Base-by-base conservation (phyloP, 2,888 invertebrate species). In the Aplocera efformata region DNA sequence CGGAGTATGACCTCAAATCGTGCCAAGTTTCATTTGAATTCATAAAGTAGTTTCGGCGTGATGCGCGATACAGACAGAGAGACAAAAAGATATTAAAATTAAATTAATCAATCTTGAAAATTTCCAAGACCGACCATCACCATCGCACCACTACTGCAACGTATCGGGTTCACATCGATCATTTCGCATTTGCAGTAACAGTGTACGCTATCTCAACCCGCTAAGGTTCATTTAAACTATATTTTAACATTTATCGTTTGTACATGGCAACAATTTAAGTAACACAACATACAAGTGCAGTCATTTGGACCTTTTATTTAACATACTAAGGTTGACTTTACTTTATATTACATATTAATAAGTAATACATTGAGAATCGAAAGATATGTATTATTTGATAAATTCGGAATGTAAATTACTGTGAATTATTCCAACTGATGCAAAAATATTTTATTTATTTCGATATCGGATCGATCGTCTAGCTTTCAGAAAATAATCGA, bases 191-290 rank as follows among this genome's bases (percentile, higher is more conserved):
- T 48, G 50, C 61, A 34, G 31, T 41, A 46, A 26, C 33, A 42
- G 43, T 38, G 42, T 17, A 51, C 62, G 36, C 52, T 63, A 61
- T 8, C 0, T 0, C 1, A 28, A 25, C 0, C 0, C 0, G 6
- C 47, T 63, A 70, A 49, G 46, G 39, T 47, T 40, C 10, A 60
- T 26, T 57, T 52, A n/a, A n/a, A n/a, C 66, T 11, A 26, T 40
- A 6, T 8, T 22, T 13, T 8, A 1, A n/a, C 6, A 8, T 10
- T 10, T 20, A 44, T 58, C 48, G 13, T 49, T 60, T 51, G 66
- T 58, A 53, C 57, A 50, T 67, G 56, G 63, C 67, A 68, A 73
- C 68, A 72, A 69, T 73, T 73, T 73, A 65, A 68, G 59, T 62
- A 53, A 58, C 59, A 64, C 58, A 55, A 53, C 32, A 42, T 48